phyloP scores from a whole-genome alignment of 2,797 vertebrate species.

The Rhincodon typus region DNA sequence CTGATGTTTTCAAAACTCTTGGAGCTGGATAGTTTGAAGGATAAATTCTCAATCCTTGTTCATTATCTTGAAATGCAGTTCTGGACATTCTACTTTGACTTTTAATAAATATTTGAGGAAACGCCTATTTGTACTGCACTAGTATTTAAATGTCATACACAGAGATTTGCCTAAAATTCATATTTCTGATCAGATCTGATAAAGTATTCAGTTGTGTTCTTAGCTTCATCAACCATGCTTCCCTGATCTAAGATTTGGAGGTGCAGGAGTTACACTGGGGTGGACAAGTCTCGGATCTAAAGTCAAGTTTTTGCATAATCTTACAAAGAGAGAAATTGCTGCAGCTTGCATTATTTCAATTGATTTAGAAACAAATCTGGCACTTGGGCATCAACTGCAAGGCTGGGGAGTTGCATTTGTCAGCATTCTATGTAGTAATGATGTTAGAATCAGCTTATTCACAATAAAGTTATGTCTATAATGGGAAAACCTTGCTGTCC shows the following conservation, averaged over 20 bases:
- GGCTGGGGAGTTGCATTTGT: not conserved
- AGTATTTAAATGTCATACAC: not conserved
- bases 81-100: not conserved
- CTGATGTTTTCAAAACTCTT: not conserved
- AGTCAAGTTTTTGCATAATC: not conserved
- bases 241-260: too few species aligned
- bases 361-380: not conserved
- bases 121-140: not conserved
- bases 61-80: conserved; percentile 14
- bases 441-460: not conserved
- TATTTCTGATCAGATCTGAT: not conserved
- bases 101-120: not conserved
- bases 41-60: not conserved
- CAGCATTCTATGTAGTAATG: not conserved
- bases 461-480: not conserved
- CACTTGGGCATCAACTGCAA: not conserved
- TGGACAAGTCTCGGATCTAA: not conserved
- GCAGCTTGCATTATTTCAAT: not conserved
- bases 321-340: not conserved
- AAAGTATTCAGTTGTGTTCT: not conserved
- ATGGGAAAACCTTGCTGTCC: not conserved
- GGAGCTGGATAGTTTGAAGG: not conserved
- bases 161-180: not conserved
- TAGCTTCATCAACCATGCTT: not conserved
- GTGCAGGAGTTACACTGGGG: too few species aligned